These are phyloP conservation scores for Smithornis capensis DNA, from an alignment of 2,113 vertebrate genomes.

Conservation along the genomic window DNA sequence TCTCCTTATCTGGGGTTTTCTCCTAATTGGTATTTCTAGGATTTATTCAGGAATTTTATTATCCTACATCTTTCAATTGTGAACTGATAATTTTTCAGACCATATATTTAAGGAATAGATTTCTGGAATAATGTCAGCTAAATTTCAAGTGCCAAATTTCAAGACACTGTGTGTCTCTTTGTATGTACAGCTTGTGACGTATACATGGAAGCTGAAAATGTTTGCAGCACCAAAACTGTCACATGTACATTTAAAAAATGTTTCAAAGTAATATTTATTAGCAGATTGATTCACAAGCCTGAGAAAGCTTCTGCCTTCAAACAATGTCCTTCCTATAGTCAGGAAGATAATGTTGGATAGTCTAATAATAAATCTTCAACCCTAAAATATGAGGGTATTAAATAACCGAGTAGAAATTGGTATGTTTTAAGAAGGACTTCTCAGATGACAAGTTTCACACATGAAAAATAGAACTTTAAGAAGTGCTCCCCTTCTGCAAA, in stretches of 20 bases:
- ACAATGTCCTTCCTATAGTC: neutral
- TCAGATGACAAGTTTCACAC: neutral
- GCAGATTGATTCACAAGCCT: neutral
- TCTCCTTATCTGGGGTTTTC: neutral
- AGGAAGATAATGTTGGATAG: neutral
- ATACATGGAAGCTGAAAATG: neutral
- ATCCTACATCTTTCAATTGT: neutral
- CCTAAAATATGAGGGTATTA: neutral
- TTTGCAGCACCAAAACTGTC: neutral
- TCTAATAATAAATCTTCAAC: neutral
- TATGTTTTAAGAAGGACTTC: neutral
- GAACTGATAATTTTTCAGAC: neutral
- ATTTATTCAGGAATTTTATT: neutral
- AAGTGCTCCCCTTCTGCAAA: neutral
- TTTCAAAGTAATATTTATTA: neutral
- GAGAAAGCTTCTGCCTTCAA: neutral
- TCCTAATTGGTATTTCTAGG: neutral
- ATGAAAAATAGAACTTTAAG: neutral
- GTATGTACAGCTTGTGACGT: neutral
- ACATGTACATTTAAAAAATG: neutral
- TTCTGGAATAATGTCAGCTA: neutral
- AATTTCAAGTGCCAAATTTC: neutral
- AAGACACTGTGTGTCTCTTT: neutral
- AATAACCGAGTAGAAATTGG: neutral
- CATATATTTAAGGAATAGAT: neutral